Percentiles rank a stretch among this genome's conserved stretches.
phyloP scores from a whole-genome alignment of 1,140 invertebrate species.

The Anastrepha obliqua region DNA sequence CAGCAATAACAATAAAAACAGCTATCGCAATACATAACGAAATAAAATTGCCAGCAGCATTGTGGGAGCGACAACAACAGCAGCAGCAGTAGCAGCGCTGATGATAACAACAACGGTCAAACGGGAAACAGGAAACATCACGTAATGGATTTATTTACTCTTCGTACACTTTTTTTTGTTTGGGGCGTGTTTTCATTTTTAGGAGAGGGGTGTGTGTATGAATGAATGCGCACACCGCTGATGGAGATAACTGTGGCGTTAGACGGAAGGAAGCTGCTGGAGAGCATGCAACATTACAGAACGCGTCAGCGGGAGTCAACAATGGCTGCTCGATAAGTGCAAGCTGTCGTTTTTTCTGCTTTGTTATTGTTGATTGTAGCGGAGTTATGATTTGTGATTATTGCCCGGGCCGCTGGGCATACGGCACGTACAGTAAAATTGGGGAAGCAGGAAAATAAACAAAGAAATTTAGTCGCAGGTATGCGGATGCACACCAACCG shows the following conservation, averaged over 20 bases:
- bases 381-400: constrained; percentile 33
- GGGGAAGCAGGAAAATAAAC: neutral
- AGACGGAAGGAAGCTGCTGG: neutral
- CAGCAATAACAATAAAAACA: constrained; percentile 34
- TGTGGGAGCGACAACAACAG: neutral
- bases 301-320: neutral
- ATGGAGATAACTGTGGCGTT: neutral
- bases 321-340: neutral
- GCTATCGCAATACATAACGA: neutral
- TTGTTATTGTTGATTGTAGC: neutral
- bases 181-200: neutral
- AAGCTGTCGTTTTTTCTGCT: neutral
- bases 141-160: constrained; percentile 43
- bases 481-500: too few relatives aligned
- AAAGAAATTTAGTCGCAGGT: too few relatives aligned
- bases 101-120: neutral
- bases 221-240: neutral
- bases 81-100: neutral
- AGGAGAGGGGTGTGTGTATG: too few relatives aligned
- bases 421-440: neutral
- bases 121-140: neutral
- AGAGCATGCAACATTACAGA: neutral
- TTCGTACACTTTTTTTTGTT: neutral
- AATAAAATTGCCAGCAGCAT: neutral
- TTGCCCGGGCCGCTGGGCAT: neutral